These are phyloP conservation scores for Atta cephalotes DNA, from an alignment of 1,140 invertebrate species.

Conservation along the genomic window DNA sequence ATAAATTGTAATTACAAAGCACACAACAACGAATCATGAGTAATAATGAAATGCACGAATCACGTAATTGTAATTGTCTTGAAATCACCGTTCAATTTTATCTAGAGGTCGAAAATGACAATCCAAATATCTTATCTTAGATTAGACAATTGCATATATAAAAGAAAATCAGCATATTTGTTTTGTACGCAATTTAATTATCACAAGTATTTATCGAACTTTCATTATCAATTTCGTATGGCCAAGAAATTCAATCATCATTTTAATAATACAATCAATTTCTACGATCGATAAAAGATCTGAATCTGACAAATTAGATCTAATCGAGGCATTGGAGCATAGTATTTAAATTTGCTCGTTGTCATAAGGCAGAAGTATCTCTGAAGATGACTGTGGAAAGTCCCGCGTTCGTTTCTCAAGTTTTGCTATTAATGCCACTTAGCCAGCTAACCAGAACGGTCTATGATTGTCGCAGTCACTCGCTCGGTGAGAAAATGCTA, in stretches of 20 bases:
- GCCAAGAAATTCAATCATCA: not conserved
- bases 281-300: not conserved
- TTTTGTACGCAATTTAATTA: slow-evolving; percentile 12
- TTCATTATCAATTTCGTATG: slow-evolving; percentile 22
- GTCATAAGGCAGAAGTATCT: not conserved
- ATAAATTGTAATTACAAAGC: not conserved
- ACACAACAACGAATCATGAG: not conserved
- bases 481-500: slow-evolving; percentile 58
- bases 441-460: slow-evolving; percentile 42
- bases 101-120: not conserved
- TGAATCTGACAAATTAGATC: not conserved
- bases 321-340: not conserved
- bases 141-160: slow-evolving; percentile 1
- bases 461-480: slow-evolving; percentile 54
- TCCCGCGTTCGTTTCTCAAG: slow-evolving; percentile 7
- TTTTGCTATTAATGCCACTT: slow-evolving; percentile 51
- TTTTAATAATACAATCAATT: not conserved
- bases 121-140: slow-evolving; percentile 41
- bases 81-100: slow-evolving; percentile 38
- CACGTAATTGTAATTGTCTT: not conserved
- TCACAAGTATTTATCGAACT: not conserved
- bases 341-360: slow-evolving; percentile 7
- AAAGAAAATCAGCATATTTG: not conserved
- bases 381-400: slow-evolving; percentile 33
- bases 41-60: not conserved